Evolutionary conservation across 2,797 vertebrate species (phyloP), one percentile per base, ranked within the genome.

Genomic region (Cheirogaleus major): DNA sequence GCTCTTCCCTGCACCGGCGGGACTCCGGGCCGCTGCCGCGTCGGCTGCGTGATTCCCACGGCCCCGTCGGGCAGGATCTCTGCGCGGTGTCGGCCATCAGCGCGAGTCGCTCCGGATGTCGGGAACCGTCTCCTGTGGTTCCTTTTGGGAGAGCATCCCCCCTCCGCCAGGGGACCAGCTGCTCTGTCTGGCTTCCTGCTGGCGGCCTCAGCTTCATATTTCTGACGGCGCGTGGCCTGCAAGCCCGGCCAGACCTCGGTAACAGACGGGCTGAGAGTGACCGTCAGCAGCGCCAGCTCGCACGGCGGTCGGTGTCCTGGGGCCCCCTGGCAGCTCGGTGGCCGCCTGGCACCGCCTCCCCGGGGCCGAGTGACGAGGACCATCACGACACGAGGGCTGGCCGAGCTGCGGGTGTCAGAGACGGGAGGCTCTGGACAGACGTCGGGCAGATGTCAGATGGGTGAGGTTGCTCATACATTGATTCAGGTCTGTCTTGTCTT

Each of bases 251-350:
- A 0, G 52, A 30, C 32, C 52, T 72, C 52, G 11, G 35, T 17
- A 6, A 12, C 9, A 10, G 38, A 59, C 15, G 55, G n/a, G 25
- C 65, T 30, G 1, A 45, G 22, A 50, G 32, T 11, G 1, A 35
- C 61, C 32, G 3, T 41, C 20, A 7, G 48, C 18, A 22, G 0
- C 0, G 1, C 23, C n/a, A 50, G 7, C 23, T 18, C 6, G 5
- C 11, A 27, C 11, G 7, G 45, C 20, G 23, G 14, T 9, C 2
- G 0, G 63, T 13, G 13, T 20, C 48, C 50, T 32, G 1, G 13
- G 35, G 65, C 41, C 6, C 15, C 67, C 41, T 48, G 30, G 13
- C 7, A 4, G 69, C 27, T 17, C 7, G 15, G 38, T 5, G 3
- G 7, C 38, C 3, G 1, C 30, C 52, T 38, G 72, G 45, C 41